phyloP scores from a whole-genome alignment of 2,113 vertebrate species.

The Scolopax mira region DNA sequence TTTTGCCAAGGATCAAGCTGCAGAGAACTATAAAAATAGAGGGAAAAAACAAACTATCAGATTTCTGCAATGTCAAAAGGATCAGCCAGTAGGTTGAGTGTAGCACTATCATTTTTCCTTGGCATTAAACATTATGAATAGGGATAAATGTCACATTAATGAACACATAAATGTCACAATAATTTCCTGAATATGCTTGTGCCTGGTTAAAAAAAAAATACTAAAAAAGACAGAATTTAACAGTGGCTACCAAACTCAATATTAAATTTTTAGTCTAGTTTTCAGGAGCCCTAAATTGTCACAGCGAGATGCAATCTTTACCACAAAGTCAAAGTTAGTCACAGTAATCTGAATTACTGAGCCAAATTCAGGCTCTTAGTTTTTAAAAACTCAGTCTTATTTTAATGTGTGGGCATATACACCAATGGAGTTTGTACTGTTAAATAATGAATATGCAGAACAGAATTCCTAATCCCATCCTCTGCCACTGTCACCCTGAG shows the following conservation, averaged over 20 bases:
- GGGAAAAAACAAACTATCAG: conserved; percentile 39
- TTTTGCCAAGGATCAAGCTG: conserved; percentile 47
- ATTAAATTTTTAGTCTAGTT: background rate
- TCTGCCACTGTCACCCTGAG: background rate
- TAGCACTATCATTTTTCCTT: background rate
- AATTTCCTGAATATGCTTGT: background rate
- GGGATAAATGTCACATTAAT: background rate
- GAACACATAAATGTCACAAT: conserved; percentile 3
- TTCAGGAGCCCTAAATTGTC: background rate
- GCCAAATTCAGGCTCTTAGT: background rate
- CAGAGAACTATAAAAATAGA: conserved; percentile 64
- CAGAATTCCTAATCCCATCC: background rate
- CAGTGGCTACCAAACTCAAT: background rate
- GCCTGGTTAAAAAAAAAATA: background rate
- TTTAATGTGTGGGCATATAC: background rate
- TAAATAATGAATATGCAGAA: background rate
- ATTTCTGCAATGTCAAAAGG: conserved; percentile 53
- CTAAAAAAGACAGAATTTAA: background rate
- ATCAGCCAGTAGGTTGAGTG: conserved; percentile 6
- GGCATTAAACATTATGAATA: background rate
- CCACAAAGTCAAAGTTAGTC: background rate
- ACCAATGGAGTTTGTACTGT: background rate
- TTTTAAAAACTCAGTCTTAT: background rate
- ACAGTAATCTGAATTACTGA: background rate
- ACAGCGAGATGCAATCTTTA: background rate